phyloP scores from a whole-genome alignment of 2,113 vertebrate genomes.

The Thoracochromis brauschi region DNA sequence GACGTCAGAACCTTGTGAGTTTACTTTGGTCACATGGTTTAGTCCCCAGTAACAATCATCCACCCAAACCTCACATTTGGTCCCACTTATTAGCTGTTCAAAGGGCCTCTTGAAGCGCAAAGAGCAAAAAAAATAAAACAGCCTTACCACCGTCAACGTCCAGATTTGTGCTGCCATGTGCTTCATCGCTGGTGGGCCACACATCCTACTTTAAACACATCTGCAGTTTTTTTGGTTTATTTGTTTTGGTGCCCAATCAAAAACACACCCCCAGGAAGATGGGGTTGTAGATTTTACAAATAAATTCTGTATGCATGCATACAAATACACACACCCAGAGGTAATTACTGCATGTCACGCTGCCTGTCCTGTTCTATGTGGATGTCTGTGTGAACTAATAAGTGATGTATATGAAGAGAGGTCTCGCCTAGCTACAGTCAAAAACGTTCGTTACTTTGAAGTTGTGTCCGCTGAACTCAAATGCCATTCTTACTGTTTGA shows the following conservation, averaged over 20 bases:
- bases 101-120: not conserved
- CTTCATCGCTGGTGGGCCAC: not conserved
- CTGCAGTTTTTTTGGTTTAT: not conserved
- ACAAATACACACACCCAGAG: constrained; percentile 33
- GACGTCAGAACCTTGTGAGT: not conserved
- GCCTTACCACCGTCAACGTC: not conserved
- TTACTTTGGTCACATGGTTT: not conserved
- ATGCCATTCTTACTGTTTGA: not conserved
- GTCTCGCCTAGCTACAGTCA: not conserved
- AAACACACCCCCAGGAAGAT: not conserved
- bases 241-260: not conserved
- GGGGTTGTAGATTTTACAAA: not conserved
- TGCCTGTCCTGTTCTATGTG: not conserved
- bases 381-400: not conserved
- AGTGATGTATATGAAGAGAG: not conserved
- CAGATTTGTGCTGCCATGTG: not conserved
- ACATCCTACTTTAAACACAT: not conserved
- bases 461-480: not conserved
- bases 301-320: not conserved
- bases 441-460: not conserved
- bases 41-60: not conserved
- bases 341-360: constrained; percentile 18
- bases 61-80: not conserved
- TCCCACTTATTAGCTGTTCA: not conserved
- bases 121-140: not conserved